Conservation (phyloP, 1,140 invertebrate species). For the Arion vulgaris region DNA sequence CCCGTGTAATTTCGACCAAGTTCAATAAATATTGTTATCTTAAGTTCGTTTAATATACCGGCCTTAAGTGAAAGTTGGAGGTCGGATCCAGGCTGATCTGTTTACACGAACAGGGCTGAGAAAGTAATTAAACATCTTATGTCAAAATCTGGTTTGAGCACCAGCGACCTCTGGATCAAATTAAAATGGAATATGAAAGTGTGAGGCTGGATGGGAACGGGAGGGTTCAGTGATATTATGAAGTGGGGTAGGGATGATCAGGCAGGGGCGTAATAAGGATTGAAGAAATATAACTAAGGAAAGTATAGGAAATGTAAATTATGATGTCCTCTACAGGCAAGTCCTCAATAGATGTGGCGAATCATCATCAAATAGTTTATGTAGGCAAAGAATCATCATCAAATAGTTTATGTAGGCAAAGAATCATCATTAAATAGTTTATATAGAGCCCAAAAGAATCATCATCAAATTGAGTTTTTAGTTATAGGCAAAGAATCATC, state of each 20-base stretch:
- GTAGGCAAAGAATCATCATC: too few relatives aligned
- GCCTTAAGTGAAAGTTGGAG: neutral
- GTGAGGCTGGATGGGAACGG: neutral
- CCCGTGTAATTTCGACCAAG: neutral
- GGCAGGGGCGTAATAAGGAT: neutral
- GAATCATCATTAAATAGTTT: too few relatives aligned
- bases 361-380: too few relatives aligned
- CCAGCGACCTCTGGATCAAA: slow-evolving; percentile 3
- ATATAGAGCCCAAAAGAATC: too few relatives aligned
- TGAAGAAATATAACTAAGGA: neutral
- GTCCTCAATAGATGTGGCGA: too few relatives aligned
- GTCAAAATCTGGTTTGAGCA: neutral
- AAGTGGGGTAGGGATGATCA: neutral
- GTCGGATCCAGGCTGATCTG: neutral
- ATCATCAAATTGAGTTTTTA: too few relatives aligned
- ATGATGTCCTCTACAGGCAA: neutral
- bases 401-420: too few relatives aligned
- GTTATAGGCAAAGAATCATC: too few relatives aligned
- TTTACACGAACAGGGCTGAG: neutral
- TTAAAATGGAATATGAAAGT: slow-evolving; percentile 12
- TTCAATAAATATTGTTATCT: slow-evolving; percentile 13
- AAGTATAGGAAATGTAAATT: slow-evolving; percentile 1
- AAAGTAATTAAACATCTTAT: slow-evolving; percentile 19
- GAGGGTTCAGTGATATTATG: neutral
- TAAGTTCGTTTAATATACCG: slow-evolving; percentile 5